Conservation (phyloP, 2,797 vertebrate species). For the Myotis myotis region DNA sequence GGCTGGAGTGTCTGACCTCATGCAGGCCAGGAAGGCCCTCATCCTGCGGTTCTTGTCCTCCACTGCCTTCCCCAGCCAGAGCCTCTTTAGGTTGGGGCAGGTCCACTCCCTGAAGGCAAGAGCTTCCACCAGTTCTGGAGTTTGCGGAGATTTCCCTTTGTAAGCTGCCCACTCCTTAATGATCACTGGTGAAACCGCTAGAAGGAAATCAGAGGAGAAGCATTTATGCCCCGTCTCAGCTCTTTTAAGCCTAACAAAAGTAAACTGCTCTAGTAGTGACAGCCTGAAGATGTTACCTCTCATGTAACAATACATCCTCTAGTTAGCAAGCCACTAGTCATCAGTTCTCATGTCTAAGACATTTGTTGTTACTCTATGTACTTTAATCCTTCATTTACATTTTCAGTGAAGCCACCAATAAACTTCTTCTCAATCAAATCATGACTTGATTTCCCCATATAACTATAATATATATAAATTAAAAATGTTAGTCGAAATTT, state of each 20-base stretch:
- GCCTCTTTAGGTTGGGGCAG: conserved; percentile 95
- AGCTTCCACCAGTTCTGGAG: conserved; percentile 96
- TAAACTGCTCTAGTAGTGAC: neutral
- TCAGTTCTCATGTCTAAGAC: neutral
- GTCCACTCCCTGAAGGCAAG: conserved; percentile 97
- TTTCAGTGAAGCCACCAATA: conserved; percentile 3
- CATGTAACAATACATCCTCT: neutral
- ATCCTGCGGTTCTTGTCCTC: conserved; percentile 97
- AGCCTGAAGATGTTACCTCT: neutral
- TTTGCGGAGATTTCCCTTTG: conserved; percentile 97
- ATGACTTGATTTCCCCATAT: conserved; percentile 17
- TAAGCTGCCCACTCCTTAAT: conserved; percentile 98
- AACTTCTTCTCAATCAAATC: conserved; percentile 30
- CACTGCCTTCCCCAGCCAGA: conserved; percentile 95
- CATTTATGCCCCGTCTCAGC: neutral
- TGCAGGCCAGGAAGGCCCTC: conserved; percentile 96
- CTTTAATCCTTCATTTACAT: neutral
- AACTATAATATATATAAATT: neutral
- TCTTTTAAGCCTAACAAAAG: neutral
- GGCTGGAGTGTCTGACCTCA: conserved; percentile 96
- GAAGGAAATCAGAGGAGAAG: conserved; percentile 53
- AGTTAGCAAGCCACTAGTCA: neutral
- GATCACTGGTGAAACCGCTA: conserved; percentile 91
- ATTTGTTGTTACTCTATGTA: neutral
- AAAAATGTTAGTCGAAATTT: conserved; percentile 17